phyloP scores from a whole-genome alignment of 2,113 vertebrate genomes.

The Dermatemys mawii region DNA sequence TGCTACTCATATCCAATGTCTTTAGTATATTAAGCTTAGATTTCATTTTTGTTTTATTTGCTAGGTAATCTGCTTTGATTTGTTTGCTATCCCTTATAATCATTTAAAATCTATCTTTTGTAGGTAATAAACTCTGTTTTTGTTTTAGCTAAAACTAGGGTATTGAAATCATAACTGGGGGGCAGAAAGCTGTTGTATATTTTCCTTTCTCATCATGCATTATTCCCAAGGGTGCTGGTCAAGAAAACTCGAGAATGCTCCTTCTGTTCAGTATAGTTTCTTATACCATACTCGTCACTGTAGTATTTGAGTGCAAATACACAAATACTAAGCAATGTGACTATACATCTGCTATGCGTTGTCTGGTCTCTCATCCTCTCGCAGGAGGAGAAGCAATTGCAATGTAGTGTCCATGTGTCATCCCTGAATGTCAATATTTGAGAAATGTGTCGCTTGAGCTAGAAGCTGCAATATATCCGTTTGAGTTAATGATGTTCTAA shows the following conservation, averaged over 20 bases:
- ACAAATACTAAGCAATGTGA: background rate
- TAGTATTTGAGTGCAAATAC: background rate
- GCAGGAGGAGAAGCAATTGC: background rate
- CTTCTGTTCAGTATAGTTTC: background rate
- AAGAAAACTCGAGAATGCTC: background rate
- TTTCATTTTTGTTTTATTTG: no score
- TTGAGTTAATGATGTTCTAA: background rate
- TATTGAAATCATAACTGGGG: no score
- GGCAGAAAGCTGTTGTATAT: no score
- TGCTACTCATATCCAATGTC: no score
- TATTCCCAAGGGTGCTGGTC: accelerated
- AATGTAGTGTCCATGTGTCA: background rate
- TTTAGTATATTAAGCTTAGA: no score
- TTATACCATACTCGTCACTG: background rate
- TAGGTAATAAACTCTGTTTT: no score
- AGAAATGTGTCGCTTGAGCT: background rate
- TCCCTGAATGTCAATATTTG: background rate
- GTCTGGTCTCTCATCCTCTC: background rate
- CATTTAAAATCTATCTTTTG: no score
- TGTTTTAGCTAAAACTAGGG: no score
- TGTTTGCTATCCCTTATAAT: no score
- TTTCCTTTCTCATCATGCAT: no score
- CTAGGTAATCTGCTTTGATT: no score
- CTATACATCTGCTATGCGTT: background rate
- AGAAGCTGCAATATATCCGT: background rate